Percentiles rank a stretch among this genome's conserved stretches.
Evolutionary conservation across 2,888 invertebrate genomes (phyloP).

Genomic region (Zhengitettix transpicula): DNA sequence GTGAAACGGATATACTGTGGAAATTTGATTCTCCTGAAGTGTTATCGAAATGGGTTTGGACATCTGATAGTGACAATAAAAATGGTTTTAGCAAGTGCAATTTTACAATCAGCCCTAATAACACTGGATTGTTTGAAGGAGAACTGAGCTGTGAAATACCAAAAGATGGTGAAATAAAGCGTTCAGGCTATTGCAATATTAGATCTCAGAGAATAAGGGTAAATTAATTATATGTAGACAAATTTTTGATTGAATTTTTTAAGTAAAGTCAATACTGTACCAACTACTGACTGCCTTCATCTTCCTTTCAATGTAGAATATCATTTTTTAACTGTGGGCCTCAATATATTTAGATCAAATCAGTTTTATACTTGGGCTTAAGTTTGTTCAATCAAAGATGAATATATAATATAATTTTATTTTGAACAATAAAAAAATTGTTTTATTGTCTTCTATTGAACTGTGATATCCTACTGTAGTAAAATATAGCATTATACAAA

Average conservation of each 20-base stretch:
- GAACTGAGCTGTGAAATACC: slow-evolving; percentile 49
- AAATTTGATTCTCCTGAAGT: slow-evolving; percentile 44
- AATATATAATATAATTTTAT: too few relatives aligned
- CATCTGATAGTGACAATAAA: slow-evolving; percentile 63
- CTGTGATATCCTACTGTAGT: neutral
- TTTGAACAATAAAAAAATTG: too few relatives aligned
- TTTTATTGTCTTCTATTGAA: too few relatives aligned
- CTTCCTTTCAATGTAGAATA: too few relatives aligned
- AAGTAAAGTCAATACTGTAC: too few relatives aligned
- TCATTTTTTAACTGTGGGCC: too few relatives aligned
- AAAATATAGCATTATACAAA: neutral
- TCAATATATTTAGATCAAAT: too few relatives aligned
- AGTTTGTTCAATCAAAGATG: too few relatives aligned
- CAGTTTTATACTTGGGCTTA: too few relatives aligned
- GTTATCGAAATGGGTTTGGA: slow-evolving; percentile 53
- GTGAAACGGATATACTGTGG: slow-evolving; percentile 59
- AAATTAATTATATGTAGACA: slow-evolving; percentile 17
- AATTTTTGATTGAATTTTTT: too few relatives aligned
- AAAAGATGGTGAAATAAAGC: slow-evolving; percentile 61
- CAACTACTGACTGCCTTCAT: too few relatives aligned
- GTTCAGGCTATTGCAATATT: slow-evolving; percentile 70
- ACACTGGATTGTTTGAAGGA: slow-evolving; percentile 58
- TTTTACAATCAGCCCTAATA: slow-evolving; percentile 47
- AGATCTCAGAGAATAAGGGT: slow-evolving; percentile 49
- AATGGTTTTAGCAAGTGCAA: slow-evolving; percentile 56